phyloP scores from a whole-genome alignment of 2,797 vertebrate species.

The Caiman crocodilus region DNA sequence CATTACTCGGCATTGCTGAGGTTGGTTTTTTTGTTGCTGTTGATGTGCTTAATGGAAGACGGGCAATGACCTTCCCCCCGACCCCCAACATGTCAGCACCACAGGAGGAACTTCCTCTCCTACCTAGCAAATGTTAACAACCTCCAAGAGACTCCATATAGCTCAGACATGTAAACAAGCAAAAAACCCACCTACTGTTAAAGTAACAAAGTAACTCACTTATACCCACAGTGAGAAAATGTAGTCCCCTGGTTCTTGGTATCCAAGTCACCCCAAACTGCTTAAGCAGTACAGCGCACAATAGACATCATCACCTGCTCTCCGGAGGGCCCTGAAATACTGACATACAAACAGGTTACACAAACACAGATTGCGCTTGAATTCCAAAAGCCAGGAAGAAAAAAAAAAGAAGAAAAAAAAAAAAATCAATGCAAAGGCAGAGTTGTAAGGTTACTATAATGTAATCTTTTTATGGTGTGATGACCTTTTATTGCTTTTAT shows the following conservation, averaged over 20 bases:
- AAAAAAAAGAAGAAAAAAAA: not conserved
- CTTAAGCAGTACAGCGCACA: not conserved
- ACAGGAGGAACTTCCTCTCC: constrained; percentile 1
- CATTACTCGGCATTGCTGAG: constrained; percentile 32
- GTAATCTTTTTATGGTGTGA: not conserved
- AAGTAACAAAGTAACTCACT: constrained; percentile 43
- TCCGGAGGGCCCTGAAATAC: not conserved
- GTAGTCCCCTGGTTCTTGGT: constrained; percentile 18
- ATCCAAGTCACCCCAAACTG: not conserved
- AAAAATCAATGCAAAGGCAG: not conserved
- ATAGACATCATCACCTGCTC: not conserved
- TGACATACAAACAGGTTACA: not conserved
- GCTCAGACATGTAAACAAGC: constrained; percentile 26
- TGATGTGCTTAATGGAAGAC: not conserved
- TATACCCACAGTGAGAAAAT: constrained; percentile 27
- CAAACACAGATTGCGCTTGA: not conserved
- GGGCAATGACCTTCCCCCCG: not conserved
- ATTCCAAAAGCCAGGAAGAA: not conserved
- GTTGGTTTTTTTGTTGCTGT: not conserved
- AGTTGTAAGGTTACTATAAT: not conserved
- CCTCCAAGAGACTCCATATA: not conserved
- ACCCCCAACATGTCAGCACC: not conserved
- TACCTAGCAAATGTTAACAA: not conserved
- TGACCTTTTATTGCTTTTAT: not conserved
- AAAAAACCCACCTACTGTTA: not conserved